phyloP scores from a whole-genome alignment of 2,888 invertebrate genomes.

The Reticulitermes lucifugus region DNA sequence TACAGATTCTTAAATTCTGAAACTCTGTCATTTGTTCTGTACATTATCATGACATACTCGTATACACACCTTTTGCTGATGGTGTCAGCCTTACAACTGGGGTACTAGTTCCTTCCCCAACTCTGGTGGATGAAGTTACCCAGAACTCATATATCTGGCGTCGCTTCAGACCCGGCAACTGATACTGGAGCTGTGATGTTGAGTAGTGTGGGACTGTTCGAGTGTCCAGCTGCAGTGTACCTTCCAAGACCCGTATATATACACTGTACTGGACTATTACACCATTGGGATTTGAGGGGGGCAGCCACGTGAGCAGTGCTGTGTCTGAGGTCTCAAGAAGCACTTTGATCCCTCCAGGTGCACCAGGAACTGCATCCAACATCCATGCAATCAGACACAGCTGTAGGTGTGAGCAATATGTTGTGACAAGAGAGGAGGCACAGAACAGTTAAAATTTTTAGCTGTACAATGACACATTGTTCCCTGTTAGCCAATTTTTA shows the following conservation, averaged over 20 bases:
- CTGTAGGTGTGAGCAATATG: slow-evolving; percentile 15
- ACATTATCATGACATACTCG: background rate
- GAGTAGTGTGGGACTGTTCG: slow-evolving; percentile 49
- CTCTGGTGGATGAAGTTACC: slow-evolving; percentile 62
- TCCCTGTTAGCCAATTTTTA: too few relatives aligned
- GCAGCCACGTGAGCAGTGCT: slow-evolving; percentile 65
- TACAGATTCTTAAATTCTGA: too few relatives aligned
- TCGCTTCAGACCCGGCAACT: slow-evolving; percentile 67
- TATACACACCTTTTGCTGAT: slow-evolving; percentile 62
- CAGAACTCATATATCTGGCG: slow-evolving; percentile 69
- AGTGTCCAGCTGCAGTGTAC: slow-evolving; percentile 47
- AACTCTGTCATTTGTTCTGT: too few relatives aligned
- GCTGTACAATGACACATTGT: too few relatives aligned
- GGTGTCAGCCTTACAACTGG: slow-evolving; percentile 66
- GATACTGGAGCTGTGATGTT: slow-evolving; percentile 61
- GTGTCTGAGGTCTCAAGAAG: slow-evolving; percentile 62
- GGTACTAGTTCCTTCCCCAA: slow-evolving; percentile 61
- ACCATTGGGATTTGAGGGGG: slow-evolving; percentile 64
- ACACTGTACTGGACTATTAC: slow-evolving; percentile 62
- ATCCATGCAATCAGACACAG: slow-evolving; percentile 8
- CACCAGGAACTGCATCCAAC: slow-evolving; percentile 62
- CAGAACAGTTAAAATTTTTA: too few relatives aligned
- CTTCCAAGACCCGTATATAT: slow-evolving; percentile 55
- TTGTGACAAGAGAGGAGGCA: background rate
- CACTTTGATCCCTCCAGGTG: slow-evolving; percentile 65